Conservation (phyloP, 2,797 vertebrate species). For the Diplodus puntazzo region DNA sequence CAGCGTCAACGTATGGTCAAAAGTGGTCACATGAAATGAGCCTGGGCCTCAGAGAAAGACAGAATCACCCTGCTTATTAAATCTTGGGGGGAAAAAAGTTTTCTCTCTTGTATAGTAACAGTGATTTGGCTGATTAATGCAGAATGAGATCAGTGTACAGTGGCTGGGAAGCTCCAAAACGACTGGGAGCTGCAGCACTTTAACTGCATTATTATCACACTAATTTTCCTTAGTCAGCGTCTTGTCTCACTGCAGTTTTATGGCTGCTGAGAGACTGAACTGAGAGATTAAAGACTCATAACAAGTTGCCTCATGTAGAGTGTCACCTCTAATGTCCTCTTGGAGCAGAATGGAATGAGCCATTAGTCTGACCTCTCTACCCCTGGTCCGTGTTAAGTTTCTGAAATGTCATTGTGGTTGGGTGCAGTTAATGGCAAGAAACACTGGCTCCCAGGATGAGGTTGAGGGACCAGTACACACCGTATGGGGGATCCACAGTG, state of each 20-base stretch:
- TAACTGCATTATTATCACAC: conserved; percentile 69
- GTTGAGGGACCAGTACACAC: conserved; percentile 18
- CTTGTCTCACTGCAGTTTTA: conserved; percentile 73
- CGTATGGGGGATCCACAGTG: background rate
- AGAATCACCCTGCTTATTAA: conserved; percentile 50
- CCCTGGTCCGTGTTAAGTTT: conserved; percentile 37
- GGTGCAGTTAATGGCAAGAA: conserved; percentile 3
- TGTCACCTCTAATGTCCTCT: conserved; percentile 76
- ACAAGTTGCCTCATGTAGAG: conserved; percentile 72
- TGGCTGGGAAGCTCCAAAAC: conserved; percentile 51
- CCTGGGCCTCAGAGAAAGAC: conserved; percentile 36
- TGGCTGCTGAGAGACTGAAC: conserved; percentile 65
- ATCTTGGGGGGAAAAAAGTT: conserved; percentile 9
- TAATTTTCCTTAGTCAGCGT: conserved; percentile 75
- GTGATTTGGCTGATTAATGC: conserved; percentile 70
- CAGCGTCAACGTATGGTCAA: conserved; percentile 63
- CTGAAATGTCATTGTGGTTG: conserved; percentile 46
- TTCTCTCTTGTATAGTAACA: conserved; percentile 50
- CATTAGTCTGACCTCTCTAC: conserved; percentile 67
- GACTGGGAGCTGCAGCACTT: conserved; percentile 61
- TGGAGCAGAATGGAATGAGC: conserved; percentile 60
- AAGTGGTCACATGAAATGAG: conserved; percentile 57
- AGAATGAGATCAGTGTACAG: conserved; percentile 34
- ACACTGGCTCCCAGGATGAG: conserved; percentile 8
- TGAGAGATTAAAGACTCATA: conserved; percentile 74